phyloP scores from a whole-genome alignment of 1,140 invertebrate genomes.

The Habropoda laboriosa region DNA sequence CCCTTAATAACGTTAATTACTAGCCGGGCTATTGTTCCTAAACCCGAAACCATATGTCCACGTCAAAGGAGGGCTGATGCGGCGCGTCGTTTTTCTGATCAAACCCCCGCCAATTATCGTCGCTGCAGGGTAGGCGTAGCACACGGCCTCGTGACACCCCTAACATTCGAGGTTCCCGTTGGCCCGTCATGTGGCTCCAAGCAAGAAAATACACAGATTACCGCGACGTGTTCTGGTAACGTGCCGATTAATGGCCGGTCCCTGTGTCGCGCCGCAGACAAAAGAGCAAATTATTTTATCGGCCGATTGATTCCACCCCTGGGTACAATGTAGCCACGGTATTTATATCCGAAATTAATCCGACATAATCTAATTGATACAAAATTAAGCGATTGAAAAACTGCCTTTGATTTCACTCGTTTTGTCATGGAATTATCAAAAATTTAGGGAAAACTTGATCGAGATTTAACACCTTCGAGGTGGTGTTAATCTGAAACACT shows the following conservation, averaged over 20 bases:
- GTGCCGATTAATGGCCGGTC: conserved; percentile 49
- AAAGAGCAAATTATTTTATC: conserved; percentile 50
- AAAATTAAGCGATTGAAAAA: too few relatives aligned
- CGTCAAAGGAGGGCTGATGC: conserved; percentile 13
- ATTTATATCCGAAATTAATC: background rate
- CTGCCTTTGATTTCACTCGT: too few relatives aligned
- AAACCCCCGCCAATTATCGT: conserved; percentile 57
- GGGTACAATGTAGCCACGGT: too few relatives aligned
- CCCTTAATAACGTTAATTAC: conserved; percentile 45
- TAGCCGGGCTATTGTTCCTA: conserved; percentile 43
- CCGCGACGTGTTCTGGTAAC: conserved; percentile 49
- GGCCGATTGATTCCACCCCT: too few relatives aligned
- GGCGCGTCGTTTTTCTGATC: conserved; percentile 40
- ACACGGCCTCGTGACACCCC: conserved; percentile 16
- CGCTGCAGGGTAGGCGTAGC: conserved; percentile 7
- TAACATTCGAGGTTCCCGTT: conserved; percentile 10
- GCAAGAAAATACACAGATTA: conserved; percentile 55
- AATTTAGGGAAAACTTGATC: too few relatives aligned
- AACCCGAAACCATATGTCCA: conserved; percentile 30
- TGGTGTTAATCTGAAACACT: too few relatives aligned
- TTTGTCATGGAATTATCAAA: too few relatives aligned
- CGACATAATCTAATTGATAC: too few relatives aligned
- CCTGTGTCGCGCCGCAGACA: background rate
- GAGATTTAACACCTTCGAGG: too few relatives aligned
- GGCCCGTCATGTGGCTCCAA: conserved; percentile 5